phyloP scores from a whole-genome alignment of 2,888 invertebrate genomes.

The Trilocha varians region DNA sequence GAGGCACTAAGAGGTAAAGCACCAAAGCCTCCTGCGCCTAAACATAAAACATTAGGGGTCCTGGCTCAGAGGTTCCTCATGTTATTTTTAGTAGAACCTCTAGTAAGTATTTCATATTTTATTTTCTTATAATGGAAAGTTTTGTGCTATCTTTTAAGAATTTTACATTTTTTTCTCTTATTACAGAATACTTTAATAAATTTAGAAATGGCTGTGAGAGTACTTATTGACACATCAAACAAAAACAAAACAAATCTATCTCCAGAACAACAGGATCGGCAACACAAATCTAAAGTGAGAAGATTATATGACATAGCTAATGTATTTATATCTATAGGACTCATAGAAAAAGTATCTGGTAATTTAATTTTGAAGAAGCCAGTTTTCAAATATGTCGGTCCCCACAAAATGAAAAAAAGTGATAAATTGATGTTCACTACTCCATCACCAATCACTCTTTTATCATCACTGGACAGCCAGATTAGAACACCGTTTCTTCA shows the following conservation, averaged over 20 bases:
- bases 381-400: slow-evolving; percentile 78
- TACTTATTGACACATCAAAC: slow-evolving; percentile 68
- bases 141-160: neutral
- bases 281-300: slow-evolving; percentile 79
- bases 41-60: slow-evolving; percentile 78
- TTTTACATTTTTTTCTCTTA: slow-evolving; percentile 11
- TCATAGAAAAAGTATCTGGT: slow-evolving; percentile 79
- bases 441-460: slow-evolving; percentile 55
- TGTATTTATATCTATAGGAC: slow-evolving; percentile 81
- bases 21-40: slow-evolving; percentile 62
- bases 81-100: slow-evolving; percentile 77
- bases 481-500: slow-evolving; percentile 39
- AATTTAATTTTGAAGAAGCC: slow-evolving; percentile 76
- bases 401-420: slow-evolving; percentile 50
- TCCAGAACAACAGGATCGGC: slow-evolving; percentile 64
- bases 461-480: slow-evolving; percentile 38
- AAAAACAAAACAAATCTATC: slow-evolving; percentile 67
- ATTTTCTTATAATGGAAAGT: neutral
- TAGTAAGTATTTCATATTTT: slow-evolving; percentile 53
- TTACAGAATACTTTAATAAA: slow-evolving; percentile 76
- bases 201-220: slow-evolving; percentile 78
- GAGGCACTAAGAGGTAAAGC: slow-evolving; percentile 66
- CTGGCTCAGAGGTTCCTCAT: slow-evolving; percentile 81
- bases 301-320: slow-evolving; percentile 86
- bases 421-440: slow-evolving; percentile 36